Percentiles rank a stretch among this genome's conserved stretches.
Evolutionary conservation across 2,113 vertebrate genomes (phyloP).

Genomic region (Tachuris rubrigastra): DNA sequence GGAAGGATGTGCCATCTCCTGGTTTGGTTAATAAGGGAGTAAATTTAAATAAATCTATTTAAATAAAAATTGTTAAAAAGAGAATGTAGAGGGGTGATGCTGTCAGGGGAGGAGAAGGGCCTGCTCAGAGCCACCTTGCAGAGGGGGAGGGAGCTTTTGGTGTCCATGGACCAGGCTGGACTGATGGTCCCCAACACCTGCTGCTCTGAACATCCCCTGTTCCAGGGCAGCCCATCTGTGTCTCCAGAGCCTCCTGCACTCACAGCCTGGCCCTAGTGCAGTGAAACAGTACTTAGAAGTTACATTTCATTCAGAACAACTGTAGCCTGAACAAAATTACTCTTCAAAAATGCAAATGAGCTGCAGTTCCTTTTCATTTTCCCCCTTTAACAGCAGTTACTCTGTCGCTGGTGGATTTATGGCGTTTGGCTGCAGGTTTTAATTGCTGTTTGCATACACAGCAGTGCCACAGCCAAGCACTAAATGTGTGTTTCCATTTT

Average conservation of each 20-base stretch:
- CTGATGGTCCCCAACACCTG: rapidly evolving
- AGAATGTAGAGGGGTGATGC: background rate
- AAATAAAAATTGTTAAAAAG: background rate
- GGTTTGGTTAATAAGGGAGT: background rate
- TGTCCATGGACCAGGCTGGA: background rate
- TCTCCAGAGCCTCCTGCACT: background rate
- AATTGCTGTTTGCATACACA: constrained; percentile 30
- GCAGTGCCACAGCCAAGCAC: background rate
- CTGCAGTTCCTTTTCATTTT: constrained; percentile 20
- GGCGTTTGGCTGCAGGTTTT: constrained; percentile 15
- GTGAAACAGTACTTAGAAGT: background rate
- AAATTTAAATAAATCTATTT: background rate
- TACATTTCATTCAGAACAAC: background rate
- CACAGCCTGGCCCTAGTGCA: background rate
- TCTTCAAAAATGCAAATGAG: constrained; percentile 34
- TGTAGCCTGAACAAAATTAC: background rate
- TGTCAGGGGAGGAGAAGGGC: background rate
- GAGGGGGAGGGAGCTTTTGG: rapidly evolving
- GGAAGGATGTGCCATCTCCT: background rate
- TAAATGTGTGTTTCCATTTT: background rate
- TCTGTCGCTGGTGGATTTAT: constrained; percentile 10
- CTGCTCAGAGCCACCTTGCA: rapidly evolving
- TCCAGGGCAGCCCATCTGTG: background rate
- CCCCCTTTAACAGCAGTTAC: background rate
- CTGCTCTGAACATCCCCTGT: rapidly evolving